Percentiles rank a stretch among this genome's conserved stretches.
phyloP scores from a whole-genome alignment of 2,797 vertebrate species.

The Morelia viridis region DNA sequence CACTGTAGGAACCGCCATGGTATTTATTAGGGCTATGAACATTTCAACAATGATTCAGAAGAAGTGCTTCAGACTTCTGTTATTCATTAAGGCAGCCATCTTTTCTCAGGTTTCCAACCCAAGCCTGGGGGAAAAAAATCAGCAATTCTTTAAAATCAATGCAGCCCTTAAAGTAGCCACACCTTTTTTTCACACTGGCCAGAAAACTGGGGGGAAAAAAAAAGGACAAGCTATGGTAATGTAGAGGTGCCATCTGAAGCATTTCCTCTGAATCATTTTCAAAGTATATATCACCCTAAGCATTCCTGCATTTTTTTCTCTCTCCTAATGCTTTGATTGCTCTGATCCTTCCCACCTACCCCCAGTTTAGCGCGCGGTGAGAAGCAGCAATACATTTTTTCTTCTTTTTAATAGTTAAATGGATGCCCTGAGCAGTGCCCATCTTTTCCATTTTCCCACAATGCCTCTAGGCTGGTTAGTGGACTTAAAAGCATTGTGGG shows the following conservation, averaged over 20 bases:
- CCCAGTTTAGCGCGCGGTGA: neutral
- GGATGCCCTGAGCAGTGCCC: neutral
- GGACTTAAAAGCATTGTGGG: no score
- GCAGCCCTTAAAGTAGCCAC: neutral
- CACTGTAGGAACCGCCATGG: neutral
- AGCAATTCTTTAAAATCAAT: neutral
- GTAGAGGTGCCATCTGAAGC: neutral
- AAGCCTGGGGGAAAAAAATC: neutral
- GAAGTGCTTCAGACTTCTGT: neutral
- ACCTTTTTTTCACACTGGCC: neutral
- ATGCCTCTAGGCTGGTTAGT: neutral
- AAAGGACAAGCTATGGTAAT: neutral
- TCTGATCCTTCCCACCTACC: neutral
- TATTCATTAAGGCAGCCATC: neutral
- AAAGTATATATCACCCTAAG: neutral
- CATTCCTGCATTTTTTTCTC: neutral
- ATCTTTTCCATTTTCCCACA: neutral
- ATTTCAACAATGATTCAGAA: neutral
- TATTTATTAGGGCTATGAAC: neutral
- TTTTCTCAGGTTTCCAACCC: neutral
- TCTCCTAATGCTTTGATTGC: neutral
- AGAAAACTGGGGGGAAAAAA: accelerated
- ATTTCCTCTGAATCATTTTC: neutral
- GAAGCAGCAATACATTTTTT: no score
- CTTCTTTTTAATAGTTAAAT: neutral